Evolutionary conservation across 1,140 invertebrate genomes (phyloP), one percentile per base, ranked within the genome.

Genomic region (Scaptomyza graminum): DNA sequence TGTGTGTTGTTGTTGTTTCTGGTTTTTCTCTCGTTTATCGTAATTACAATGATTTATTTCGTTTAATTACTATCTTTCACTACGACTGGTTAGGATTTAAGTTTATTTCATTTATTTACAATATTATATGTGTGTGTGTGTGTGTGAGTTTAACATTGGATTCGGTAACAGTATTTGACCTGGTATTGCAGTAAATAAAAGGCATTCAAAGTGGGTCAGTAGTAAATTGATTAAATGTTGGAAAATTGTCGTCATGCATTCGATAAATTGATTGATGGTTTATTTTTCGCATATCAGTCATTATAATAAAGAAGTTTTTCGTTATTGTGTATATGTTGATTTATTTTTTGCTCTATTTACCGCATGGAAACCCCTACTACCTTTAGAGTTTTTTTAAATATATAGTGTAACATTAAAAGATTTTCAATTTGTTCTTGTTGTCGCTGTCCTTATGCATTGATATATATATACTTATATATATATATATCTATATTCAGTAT

Each of bases 21-120:
- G n/a, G n/a, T n/a, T 52, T 16, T 44, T 50, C 13, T 15, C n/a
- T 28, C 13, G 41, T 70, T 75, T 73, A 59, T 79, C 54, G 82
- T 88, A 87, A 88, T 88, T 88, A 88, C 78, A 87, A 82, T 73
- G 60, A 67, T 88, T 87, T 88, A 82, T 82, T 87, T 79, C 76
- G 62, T 65, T 57, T 22, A 57, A 22, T 57, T 52, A 9, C 37
- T 49, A 61, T 39, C 37, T 66, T 87, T 85, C 82, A 75, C 82
- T 78, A 78, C 82, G 59, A 64, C 67, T 82, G 78, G 79, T 74
- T 80, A 67, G 39, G 37, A 56, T 59, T 69, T 18, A 22, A 55
- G 15, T 68, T 46, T 46, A 54, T 13, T 43, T 11, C 34, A 65
- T 51, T 55, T 84, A 84, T 84, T 84, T 84, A 84, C 81, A 84